Percentiles rank a stretch among this genome's conserved stretches.
phyloP scores from a whole-genome alignment of 2,113 vertebrate genomes.

The Panurus biarmicus region DNA sequence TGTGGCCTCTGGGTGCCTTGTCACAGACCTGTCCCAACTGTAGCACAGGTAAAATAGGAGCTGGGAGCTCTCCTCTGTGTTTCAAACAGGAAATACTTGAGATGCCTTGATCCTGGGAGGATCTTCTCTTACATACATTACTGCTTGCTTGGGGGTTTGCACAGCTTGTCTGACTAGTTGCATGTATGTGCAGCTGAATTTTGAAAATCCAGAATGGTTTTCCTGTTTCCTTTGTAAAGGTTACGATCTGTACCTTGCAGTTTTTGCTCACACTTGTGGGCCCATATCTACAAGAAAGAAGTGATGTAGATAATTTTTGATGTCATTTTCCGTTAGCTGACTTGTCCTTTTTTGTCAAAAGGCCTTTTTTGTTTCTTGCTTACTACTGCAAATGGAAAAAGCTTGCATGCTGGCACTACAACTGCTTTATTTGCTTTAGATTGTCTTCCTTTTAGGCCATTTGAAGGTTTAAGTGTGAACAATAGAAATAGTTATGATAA shows the following conservation, averaged over 20 bases:
- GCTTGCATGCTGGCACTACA: neutral
- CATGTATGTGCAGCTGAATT: neutral
- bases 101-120: neutral
- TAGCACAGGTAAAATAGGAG: neutral
- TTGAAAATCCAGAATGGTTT: neutral
- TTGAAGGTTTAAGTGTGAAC: slow-evolving; percentile 36
- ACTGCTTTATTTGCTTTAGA: slow-evolving; percentile 2
- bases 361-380: neutral
- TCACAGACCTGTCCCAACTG: neutral
- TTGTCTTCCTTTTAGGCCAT: slow-evolving; percentile 43
- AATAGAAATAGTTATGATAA: slow-evolving; percentile 46
- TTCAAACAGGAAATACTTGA: neutral
- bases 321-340: slow-evolving; percentile 10
- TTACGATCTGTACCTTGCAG: neutral
- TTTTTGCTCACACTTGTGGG: neutral
- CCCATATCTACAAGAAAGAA: neutral
- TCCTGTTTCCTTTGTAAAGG: neutral
- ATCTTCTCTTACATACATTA: neutral
- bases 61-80: neutral
- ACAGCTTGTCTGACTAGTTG: neutral
- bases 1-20: neutral
- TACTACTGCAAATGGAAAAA: neutral
- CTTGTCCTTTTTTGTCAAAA: neutral
- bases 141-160: neutral
- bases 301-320: neutral